Conservation (phyloP, 2,113 vertebrate genomes). For the Scytalopus superciliaris region DNA sequence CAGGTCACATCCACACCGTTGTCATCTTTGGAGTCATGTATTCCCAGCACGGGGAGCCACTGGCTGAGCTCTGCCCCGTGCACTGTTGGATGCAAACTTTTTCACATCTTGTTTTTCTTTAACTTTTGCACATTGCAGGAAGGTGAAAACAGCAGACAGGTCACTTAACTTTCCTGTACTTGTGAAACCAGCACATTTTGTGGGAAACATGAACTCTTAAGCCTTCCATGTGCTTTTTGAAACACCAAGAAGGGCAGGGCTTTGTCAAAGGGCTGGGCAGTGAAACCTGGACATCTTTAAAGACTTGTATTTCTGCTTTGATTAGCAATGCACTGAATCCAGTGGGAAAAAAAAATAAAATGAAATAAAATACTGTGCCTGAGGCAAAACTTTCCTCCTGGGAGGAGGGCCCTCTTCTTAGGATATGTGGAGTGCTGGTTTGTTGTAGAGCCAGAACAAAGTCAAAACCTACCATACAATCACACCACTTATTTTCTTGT, state of each 20-base stretch:
- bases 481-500: background rate
- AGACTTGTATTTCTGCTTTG: background rate
- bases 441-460: background rate
- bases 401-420: background rate
- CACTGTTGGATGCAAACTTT: background rate
- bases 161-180: background rate
- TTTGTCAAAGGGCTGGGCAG: background rate
- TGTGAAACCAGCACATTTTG: background rate
- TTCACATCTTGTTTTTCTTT: background rate
- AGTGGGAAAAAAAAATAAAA: background rate
- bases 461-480: background rate
- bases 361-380: background rate
- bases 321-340: background rate
- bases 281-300: background rate
- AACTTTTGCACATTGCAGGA: background rate
- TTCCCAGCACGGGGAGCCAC: background rate
- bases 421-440: background rate
- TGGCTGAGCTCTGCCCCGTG: background rate
- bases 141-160: background rate
- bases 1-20: background rate
- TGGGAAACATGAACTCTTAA: background rate
- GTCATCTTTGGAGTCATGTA: rapidly evolving
- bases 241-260: background rate
- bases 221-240: background rate
- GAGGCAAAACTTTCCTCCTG: background rate